A percentile compares a stretch with the other conserved stretches of the same genome.
Evolutionary conservation across 2,888 invertebrate species (phyloP).

Genomic region (Torymus auratus): DNA sequence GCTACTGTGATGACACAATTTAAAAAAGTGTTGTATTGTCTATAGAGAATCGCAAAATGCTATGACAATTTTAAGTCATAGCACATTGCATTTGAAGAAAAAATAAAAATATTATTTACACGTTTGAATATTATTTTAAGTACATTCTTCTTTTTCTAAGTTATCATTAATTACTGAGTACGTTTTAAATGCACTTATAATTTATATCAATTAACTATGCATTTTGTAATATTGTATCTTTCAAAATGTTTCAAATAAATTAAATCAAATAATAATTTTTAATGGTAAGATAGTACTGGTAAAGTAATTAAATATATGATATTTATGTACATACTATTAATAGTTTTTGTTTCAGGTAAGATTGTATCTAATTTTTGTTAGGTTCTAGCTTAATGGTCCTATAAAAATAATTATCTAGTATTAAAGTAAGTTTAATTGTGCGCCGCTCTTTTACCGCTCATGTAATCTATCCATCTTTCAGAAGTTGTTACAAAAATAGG

Average conservation of each 20-base stretch:
- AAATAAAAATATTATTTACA: conserved; percentile 39
- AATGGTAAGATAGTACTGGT: conserved; percentile 12
- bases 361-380: conserved; percentile 12
- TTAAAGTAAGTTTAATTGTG: conserved; percentile 84
- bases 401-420: conserved; percentile 52
- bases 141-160: conserved; percentile 24
- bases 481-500: conserved; percentile 90
- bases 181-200: conserved; percentile 5
- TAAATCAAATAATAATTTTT: background rate
- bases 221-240: background rate
- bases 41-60: conserved; percentile 37
- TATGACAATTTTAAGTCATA: conserved; percentile 18
- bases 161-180: conserved; percentile 15
- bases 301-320: conserved; percentile 27
- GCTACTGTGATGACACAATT: conserved; percentile 18
- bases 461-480: conserved; percentile 95
- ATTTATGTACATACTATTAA: conserved; percentile 31
- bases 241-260: background rate
- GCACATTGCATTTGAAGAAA: background rate
- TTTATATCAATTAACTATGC: conserved; percentile 7
- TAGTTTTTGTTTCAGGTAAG: conserved; percentile 1
- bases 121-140: conserved; percentile 14
- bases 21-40: conserved; percentile 46
- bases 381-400: conserved; percentile 24
- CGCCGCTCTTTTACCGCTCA: conserved; percentile 94